These are phyloP conservation scores for Burhinus oedicnemus DNA, from an alignment of 2,113 vertebrate genomes.

Conservation along the genomic window DNA sequence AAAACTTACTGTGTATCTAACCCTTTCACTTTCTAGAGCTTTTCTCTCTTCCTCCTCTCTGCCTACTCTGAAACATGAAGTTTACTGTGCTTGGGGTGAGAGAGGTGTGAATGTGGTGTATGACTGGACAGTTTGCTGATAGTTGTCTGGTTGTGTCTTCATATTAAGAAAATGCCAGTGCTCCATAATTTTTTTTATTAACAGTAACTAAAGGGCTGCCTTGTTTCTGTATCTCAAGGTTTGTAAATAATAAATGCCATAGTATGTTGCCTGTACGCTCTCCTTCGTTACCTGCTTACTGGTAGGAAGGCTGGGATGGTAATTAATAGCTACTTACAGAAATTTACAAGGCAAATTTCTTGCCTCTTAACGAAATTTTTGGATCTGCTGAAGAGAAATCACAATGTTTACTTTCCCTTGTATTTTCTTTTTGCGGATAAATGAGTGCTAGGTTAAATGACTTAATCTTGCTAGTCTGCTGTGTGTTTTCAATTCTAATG, in stretches of 20 bases:
- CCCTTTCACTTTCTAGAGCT: neutral
- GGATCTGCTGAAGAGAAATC: neutral
- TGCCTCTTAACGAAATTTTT: neutral
- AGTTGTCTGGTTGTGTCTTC: slow-evolving; percentile 2
- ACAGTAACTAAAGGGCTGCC: slow-evolving; percentile 90
- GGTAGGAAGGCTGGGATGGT: slow-evolving; percentile 8
- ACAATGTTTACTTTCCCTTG: neutral
- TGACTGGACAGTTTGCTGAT: neutral
- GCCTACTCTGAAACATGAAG: slow-evolving; percentile 35
- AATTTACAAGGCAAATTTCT: neutral
- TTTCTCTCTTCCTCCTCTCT: slow-evolving; percentile 40
- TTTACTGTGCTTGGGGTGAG: slow-evolving; percentile 15
- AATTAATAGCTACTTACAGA: neutral
- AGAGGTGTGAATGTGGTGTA: neutral
- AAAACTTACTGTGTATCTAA: neutral
- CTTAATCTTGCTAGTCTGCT: neutral
- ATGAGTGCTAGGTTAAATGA: neutral
- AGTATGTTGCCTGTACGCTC: slow-evolving; percentile 81
- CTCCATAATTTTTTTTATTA: slow-evolving; percentile 79
- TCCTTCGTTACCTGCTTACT: slow-evolving; percentile 48
- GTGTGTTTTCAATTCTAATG: neutral
- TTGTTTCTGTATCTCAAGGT: slow-evolving; percentile 77
- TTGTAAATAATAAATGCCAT: slow-evolving; percentile 85
- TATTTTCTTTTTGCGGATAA: neutral
- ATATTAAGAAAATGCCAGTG: slow-evolving; percentile 49